A percentile compares a stretch with the other conserved stretches of the same genome.
These are phyloP conservation scores for Pangasianodon gigas DNA, from an alignment of 2,113 vertebrate genomes.

Conservation along the genomic window DNA sequence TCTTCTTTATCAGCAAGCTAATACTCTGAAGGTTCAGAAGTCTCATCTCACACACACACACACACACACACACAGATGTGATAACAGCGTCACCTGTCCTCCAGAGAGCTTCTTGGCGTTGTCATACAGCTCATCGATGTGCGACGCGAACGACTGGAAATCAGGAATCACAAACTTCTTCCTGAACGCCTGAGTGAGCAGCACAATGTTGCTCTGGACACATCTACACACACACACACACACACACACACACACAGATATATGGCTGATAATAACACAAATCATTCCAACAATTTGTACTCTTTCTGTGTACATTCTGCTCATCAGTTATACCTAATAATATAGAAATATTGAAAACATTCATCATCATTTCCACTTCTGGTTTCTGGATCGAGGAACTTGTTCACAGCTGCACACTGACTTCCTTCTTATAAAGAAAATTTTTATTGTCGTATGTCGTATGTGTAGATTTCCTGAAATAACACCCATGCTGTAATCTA, in stretches of 20 bases:
- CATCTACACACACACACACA: conserved; percentile 74
- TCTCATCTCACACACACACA: background rate
- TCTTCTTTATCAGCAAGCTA: background rate
- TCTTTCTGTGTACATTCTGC: background rate
- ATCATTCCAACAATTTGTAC: too few species aligned
- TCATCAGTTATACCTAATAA: background rate
- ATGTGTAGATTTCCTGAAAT: too few species aligned
- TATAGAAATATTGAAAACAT: background rate
- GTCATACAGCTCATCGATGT: conserved; percentile 91
- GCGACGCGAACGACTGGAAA: conserved; percentile 91
- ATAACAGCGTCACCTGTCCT: conserved; percentile 81
- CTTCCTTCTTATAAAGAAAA: too few species aligned
- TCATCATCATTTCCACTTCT: background rate
- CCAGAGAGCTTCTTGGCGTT: conserved; percentile 89
- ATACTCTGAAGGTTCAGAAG: background rate
- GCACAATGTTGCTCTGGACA: conserved; percentile 97
- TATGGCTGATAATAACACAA: background rate
- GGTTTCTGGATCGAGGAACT: too few species aligned
- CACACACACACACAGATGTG: background rate
- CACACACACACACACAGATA: conserved; percentile 7
- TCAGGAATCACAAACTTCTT: conserved; percentile 99
- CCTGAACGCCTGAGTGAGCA: conserved; percentile 97
- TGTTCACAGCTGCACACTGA: background rate
- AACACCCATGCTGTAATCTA: too few species aligned
- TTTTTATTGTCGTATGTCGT: too few species aligned